Evolutionary conservation across 2,113 vertebrate species (phyloP).

Genomic region (Otis tarda): DNA sequence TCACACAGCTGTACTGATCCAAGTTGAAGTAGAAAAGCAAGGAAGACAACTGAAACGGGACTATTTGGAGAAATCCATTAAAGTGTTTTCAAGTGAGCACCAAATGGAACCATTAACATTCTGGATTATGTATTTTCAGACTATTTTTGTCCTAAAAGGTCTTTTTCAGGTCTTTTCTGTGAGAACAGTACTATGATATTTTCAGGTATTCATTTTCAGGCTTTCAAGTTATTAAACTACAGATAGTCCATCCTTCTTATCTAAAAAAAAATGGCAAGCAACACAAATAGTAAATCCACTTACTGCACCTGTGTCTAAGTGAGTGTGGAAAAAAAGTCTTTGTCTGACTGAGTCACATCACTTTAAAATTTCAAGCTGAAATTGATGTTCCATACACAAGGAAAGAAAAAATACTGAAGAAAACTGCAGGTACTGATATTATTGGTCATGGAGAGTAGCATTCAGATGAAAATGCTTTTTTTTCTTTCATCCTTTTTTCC

Average conservation of each 20-base stretch:
- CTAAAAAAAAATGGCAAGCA: neutral
- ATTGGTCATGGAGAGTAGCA: neutral
- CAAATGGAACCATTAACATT: slow-evolving; percentile 11
- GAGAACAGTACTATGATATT: neutral
- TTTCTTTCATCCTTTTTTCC: neutral
- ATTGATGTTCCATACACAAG: slow-evolving; percentile 4
- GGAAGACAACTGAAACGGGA: neutral
- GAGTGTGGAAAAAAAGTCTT: neutral
- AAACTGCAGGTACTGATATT: neutral
- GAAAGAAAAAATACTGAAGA: neutral
- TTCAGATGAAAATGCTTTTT: neutral
- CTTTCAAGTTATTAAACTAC: slow-evolving; percentile 47
- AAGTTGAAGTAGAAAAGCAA: neutral
- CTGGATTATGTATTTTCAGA: slow-evolving; percentile 11
- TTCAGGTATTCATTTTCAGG: slow-evolving; percentile 35
- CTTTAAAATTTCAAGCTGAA: slow-evolving; percentile 37
- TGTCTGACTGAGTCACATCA: neutral
- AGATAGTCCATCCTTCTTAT: neutral
- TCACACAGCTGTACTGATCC: neutral
- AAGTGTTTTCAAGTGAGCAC: neutral
- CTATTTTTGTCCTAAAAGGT: neutral
- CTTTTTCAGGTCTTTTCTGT: neutral
- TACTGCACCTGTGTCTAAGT: neutral
- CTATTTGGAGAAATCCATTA: neutral
- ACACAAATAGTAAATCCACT: neutral